Percentiles rank a stretch among this genome's conserved stretches.
These are phyloP conservation scores for Callipepla squamata DNA, from an alignment of 2,113 vertebrate genomes.

Conservation along the genomic window DNA sequence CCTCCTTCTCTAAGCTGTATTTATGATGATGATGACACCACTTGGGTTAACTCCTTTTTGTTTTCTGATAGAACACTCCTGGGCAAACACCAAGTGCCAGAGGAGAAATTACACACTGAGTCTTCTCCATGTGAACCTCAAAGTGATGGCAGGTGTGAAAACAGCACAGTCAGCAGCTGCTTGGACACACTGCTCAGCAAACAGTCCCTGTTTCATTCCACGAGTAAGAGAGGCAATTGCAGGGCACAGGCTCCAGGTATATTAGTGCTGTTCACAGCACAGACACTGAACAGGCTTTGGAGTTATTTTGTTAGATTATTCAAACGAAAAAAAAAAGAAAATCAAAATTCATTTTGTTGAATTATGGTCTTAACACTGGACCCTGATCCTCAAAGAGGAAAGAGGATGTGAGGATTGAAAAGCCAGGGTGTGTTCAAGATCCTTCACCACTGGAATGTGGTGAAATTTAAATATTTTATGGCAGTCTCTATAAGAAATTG, in stretches of 20 bases:
- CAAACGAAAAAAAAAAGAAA: neutral
- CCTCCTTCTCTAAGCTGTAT: conserved; percentile 6
- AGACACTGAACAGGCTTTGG: neutral
- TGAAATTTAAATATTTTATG: conserved; percentile 10
- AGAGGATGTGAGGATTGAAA: neutral
- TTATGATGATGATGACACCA: neutral
- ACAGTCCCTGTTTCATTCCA: neutral
- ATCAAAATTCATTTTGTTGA: neutral
- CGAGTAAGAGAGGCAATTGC: neutral
- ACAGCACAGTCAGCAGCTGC: neutral
- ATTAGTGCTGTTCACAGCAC: neutral
- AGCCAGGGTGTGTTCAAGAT: neutral
- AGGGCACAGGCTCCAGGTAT: neutral
- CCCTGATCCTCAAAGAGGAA: neutral
- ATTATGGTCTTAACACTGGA: neutral
- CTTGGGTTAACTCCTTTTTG: conserved; percentile 46
- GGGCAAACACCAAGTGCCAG: neutral
- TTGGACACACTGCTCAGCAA: neutral
- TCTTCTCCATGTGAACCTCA: neutral
- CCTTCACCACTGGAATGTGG: neutral
- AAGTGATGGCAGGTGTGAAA: neutral
- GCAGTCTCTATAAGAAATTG: conserved; percentile 9
- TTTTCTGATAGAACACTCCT: neutral
- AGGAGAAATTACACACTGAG: neutral
- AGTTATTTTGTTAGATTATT: neutral